phyloP scores from a whole-genome alignment of 2,113 vertebrate genomes.

The Epinephelus fuscoguttatus region DNA sequence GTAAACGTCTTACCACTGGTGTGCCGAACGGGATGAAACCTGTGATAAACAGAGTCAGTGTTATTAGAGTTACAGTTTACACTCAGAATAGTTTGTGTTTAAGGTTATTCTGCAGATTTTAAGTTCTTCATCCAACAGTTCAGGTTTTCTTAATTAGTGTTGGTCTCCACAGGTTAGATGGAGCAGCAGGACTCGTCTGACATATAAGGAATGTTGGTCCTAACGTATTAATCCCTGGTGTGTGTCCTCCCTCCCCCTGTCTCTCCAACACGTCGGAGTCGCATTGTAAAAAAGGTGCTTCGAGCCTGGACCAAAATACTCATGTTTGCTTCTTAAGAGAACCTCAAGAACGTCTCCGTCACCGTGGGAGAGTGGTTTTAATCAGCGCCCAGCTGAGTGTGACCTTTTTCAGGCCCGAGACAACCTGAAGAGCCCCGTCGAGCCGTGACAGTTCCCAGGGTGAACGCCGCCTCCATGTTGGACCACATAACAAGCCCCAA shows the following conservation, averaged over 20 bases:
- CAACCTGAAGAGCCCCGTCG: constrained; percentile 69
- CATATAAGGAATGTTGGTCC: not conserved
- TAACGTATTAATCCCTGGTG: not conserved
- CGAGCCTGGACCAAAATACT: constrained; percentile 69
- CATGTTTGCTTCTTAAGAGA: constrained; percentile 45
- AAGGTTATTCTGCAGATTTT: no score
- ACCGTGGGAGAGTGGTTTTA: constrained; percentile 74
- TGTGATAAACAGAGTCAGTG: constrained; percentile 61
- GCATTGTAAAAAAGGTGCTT: constrained; percentile 62
- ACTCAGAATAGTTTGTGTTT: not conserved
- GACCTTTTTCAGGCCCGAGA: constrained; percentile 80
- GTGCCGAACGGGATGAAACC: constrained; percentile 97
- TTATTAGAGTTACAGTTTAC: not conserved
- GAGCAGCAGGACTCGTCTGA: not conserved
- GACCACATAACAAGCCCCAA: constrained; percentile 75
- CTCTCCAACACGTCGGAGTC: not conserved
- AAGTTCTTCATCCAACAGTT: no score
- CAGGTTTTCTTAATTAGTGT: no score
- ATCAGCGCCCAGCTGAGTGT: constrained; percentile 85
- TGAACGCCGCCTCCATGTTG: constrained; percentile 51
- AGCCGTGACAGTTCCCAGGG: constrained; percentile 67
- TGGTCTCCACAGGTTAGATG: not conserved
- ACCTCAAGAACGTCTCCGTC: constrained; percentile 58
- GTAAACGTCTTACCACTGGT: constrained; percentile 89
- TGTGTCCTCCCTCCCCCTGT: not conserved